These are phyloP conservation scores for Aleiodes alternator DNA, from an alignment of 2,888 invertebrate genomes.

Conservation along the genomic window DNA sequence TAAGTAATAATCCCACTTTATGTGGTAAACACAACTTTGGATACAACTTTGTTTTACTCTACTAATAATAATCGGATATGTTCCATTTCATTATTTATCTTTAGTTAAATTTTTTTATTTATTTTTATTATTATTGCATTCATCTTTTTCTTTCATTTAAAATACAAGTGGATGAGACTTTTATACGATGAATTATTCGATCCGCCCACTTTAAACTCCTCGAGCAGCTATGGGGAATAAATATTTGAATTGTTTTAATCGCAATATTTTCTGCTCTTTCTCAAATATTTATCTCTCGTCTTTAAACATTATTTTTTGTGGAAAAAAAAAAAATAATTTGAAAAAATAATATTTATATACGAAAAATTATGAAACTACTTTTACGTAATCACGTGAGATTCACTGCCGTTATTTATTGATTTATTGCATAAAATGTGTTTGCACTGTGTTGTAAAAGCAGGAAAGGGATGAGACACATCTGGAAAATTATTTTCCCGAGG, in stretches of 20 bases:
- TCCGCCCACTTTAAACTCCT: too few relatives aligned
- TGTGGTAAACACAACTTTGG: not conserved
- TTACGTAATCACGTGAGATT: not conserved
- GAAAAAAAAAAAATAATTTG: too few relatives aligned
- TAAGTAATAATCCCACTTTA: slow-evolving; percentile 28
- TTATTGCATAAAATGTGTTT: slow-evolving; percentile 31
- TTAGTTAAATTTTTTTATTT: not conserved
- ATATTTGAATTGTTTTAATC: too few relatives aligned
- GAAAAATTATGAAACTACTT: slow-evolving; percentile 2
- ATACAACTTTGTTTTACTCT: slow-evolving; percentile 15
- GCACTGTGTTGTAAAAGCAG: slow-evolving; percentile 9
- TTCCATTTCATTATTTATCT: slow-evolving; percentile 3
- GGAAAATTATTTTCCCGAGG: slow-evolving; percentile 42
- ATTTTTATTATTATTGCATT: not conserved
- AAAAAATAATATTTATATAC: too few relatives aligned
- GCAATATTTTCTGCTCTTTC: too few relatives aligned
- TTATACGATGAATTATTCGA: not conserved
- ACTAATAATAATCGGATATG: slow-evolving; percentile 11
- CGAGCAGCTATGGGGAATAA: too few relatives aligned
- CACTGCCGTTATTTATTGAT: slow-evolving; percentile 22
- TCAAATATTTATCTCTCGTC: too few relatives aligned
- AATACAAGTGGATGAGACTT: not conserved
- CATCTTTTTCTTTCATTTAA: not conserved
- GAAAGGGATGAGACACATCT: slow-evolving; percentile 31
- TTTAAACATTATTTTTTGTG: too few relatives aligned